These are phyloP conservation scores for Meteorus colon DNA, from an alignment of 2,888 invertebrate species.

Conservation along the genomic window DNA sequence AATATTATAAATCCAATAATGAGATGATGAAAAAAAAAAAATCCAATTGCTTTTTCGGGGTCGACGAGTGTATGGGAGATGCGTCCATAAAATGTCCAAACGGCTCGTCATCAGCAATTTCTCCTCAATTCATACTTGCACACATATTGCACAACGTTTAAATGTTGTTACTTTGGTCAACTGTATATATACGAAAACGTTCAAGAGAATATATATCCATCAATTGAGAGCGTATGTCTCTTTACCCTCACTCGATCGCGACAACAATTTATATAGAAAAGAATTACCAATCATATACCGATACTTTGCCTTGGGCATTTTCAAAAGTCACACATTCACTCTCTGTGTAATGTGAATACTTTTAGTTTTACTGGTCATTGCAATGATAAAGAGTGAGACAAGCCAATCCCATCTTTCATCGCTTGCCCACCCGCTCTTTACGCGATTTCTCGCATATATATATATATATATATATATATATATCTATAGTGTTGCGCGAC, in stretches of 20 bases:
- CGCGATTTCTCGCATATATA: not conserved
- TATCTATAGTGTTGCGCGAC: not conserved
- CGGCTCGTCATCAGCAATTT: slow-evolving; percentile 22
- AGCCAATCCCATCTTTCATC: not conserved
- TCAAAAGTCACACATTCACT: slow-evolving; percentile 17
- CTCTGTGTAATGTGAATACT: not conserved
- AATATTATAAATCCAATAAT: slow-evolving; percentile 11
- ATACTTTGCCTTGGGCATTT: slow-evolving; percentile 6
- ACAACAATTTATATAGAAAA: not conserved
- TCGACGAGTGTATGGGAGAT: slow-evolving; percentile 17
- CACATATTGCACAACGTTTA: slow-evolving; percentile 49
- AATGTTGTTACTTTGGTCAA: slow-evolving; percentile 46
- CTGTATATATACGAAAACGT: slow-evolving; percentile 54
- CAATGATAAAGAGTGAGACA: not conserved
- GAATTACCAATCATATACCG: not conserved
- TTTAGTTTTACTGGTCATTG: not conserved
- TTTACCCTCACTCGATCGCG: not conserved
- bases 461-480: not conserved
- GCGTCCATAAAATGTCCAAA: slow-evolving; percentile 12
- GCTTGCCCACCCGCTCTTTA: slow-evolving; percentile 49
- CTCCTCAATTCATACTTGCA: slow-evolving; percentile 14
- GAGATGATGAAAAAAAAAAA: slow-evolving; percentile 8
- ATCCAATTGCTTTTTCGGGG: slow-evolving; percentile 22
- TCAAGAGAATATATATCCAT: slow-evolving; percentile 55
- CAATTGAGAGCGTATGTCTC: slow-evolving; percentile 46